Percentiles rank a stretch among this genome's conserved stretches.
These are phyloP conservation scores for Aspidiotus rigidus DNA, from an alignment of 2,888 invertebrate genomes.

Conservation along the genomic window DNA sequence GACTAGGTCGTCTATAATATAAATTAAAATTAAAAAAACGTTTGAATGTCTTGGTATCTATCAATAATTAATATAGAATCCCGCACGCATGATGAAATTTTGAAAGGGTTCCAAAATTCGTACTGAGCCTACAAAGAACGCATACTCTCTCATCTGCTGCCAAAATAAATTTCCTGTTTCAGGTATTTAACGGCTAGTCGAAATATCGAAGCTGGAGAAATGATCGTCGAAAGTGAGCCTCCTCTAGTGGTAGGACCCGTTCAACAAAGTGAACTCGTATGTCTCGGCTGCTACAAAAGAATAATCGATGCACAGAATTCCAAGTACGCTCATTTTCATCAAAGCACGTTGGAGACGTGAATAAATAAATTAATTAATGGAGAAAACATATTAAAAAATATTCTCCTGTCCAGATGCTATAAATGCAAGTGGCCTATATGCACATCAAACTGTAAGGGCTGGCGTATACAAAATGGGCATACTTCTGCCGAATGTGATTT, in stretches of 20 bases:
- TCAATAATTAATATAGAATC: too few relatives aligned
- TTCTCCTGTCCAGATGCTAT: slow-evolving; percentile 36
- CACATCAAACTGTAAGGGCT: slow-evolving; percentile 38
- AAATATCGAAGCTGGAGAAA: slow-evolving; percentile 39
- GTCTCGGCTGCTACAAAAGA: slow-evolving; percentile 39
- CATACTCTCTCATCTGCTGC: too few relatives aligned
- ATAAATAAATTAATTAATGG: too few relatives aligned
- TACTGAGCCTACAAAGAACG: too few relatives aligned
- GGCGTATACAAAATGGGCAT: slow-evolving; percentile 47
- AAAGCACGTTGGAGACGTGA: too few relatives aligned
- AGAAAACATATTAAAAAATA: background rate
- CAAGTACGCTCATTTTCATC: background rate
- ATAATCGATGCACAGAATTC: slow-evolving; percentile 25
- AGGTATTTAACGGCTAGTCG: slow-evolving; percentile 40
- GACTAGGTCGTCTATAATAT: background rate
- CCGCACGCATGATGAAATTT: too few relatives aligned
- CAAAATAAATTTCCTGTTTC: slow-evolving; percentile 10
- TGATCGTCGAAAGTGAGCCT: slow-evolving; percentile 38
- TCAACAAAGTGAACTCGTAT: slow-evolving; percentile 39
- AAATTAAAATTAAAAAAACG: background rate
- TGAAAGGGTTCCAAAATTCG: too few relatives aligned
- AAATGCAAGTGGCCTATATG: slow-evolving; percentile 41
- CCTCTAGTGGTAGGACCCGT: slow-evolving; percentile 41
- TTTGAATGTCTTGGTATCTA: too few relatives aligned
- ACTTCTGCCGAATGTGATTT: slow-evolving; percentile 54